phyloP scores from a whole-genome alignment of 1,140 invertebrate species.

The Dendrolimus punctatus region DNA sequence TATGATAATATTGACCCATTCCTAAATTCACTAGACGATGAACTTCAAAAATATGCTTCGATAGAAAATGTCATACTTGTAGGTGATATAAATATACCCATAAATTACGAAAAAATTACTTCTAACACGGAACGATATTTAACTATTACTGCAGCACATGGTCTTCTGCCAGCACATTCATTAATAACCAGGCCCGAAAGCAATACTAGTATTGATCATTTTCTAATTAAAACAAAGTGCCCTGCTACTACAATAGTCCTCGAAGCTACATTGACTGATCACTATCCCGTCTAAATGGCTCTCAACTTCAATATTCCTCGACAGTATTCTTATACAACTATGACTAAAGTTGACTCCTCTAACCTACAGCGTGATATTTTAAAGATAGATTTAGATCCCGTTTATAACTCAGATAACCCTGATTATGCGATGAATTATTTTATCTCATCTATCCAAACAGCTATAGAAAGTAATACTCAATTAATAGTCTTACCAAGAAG shows the following conservation, averaged over 20 bases:
- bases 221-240: not conserved
- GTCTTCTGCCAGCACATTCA: constrained; percentile 6
- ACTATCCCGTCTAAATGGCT: not conserved
- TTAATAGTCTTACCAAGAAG: not conserved
- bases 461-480: constrained; percentile 1
- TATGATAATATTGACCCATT: constrained; percentile 12
- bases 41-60: not conserved
- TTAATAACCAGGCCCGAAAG: not conserved
- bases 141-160: constrained; percentile 3
- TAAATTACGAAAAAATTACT: not conserved
- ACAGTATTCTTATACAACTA: not conserved
- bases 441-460: not conserved
- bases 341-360: not conserved
- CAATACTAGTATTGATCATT: constrained; percentile 8
- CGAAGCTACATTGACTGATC: constrained; percentile 1
- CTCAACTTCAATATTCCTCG: not conserved
- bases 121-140: constrained; percentile 2
- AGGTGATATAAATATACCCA: constrained; percentile 7
- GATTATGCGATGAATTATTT: not conserved
- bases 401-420: not conserved
- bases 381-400: not conserved
- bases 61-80: constrained; percentile 1
- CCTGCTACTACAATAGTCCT: not conserved
- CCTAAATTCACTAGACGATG: constrained; percentile 7
- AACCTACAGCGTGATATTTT: not conserved